These are phyloP conservation scores for Macaria liturata DNA, from an alignment of 2,888 invertebrate species.

Conservation along the genomic window DNA sequence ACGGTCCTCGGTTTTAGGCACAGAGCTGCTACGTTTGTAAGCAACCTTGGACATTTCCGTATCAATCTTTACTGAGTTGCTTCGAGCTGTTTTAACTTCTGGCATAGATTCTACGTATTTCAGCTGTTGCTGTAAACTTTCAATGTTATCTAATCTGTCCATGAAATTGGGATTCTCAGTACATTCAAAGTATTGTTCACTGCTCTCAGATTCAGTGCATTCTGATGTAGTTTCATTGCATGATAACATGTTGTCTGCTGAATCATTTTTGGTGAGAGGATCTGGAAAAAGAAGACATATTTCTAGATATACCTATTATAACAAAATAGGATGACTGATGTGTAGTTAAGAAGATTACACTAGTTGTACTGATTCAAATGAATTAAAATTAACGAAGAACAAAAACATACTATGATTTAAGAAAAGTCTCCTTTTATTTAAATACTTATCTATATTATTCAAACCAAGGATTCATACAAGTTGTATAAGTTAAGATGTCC, in stretches of 20 bases:
- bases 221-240: conserved; percentile 80
- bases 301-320: too few species aligned
- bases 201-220: conserved; percentile 80
- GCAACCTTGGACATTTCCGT: conserved; percentile 69
- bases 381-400: too few species aligned
- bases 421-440: too few species aligned
- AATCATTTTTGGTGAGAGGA: conserved; percentile 74
- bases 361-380: too few species aligned
- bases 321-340: too few species aligned
- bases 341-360: too few species aligned
- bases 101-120: conserved; percentile 59
- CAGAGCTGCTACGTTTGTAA: conserved; percentile 71
- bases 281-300: conserved; percentile 41
- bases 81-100: conserved; percentile 53
- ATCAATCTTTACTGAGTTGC: conserved; percentile 65
- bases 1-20: conserved; percentile 70
- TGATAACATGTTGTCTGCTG: conserved; percentile 77
- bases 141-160: conserved; percentile 63
- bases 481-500: too few species aligned
- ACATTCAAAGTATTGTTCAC: conserved; percentile 78
- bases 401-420: too few species aligned
- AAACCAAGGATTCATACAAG: too few species aligned
- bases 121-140: conserved; percentile 55
- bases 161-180: conserved; percentile 63
- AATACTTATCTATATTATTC: too few species aligned